phyloP scores from a whole-genome alignment of 1,140 invertebrate species.

The Sesamia nonagrioides region DNA sequence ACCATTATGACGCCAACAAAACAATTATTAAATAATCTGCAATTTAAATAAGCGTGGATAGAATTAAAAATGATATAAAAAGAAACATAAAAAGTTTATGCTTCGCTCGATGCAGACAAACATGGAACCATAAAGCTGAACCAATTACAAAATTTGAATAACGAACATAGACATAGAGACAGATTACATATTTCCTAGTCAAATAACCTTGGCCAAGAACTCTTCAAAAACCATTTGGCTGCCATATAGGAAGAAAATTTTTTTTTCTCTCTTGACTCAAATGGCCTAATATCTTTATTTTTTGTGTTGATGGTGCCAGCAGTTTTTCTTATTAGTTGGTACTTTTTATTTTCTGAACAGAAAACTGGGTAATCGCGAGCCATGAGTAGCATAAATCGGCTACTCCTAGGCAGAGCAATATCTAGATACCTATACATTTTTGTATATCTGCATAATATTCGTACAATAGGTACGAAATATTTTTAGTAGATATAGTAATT shows the following conservation, averaged over 20 bases:
- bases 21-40: neutral
- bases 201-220: neutral
- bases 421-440: no score
- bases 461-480: no score
- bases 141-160: constrained; percentile 29
- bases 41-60: neutral
- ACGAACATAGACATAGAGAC: neutral
- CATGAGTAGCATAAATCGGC: no score
- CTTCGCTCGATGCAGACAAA: constrained; percentile 5
- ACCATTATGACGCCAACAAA: neutral
- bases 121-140: constrained; percentile 28
- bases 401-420: no score
- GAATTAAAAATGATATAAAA: neutral
- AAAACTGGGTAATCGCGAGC: no score
- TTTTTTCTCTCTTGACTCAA: no score
- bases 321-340: no score
- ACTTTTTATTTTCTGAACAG: no score
- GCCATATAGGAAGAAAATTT: neutral
- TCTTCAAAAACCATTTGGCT: neutral
- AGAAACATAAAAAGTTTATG: constrained; percentile 4
- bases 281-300: no score
- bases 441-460: no score
- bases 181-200: neutral
- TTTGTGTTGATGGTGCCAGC: no score
- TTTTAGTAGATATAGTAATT: no score